Evolutionary conservation across 2,797 vertebrate genomes (phyloP).

Genomic region (Dromococcyx pavoninus): DNA sequence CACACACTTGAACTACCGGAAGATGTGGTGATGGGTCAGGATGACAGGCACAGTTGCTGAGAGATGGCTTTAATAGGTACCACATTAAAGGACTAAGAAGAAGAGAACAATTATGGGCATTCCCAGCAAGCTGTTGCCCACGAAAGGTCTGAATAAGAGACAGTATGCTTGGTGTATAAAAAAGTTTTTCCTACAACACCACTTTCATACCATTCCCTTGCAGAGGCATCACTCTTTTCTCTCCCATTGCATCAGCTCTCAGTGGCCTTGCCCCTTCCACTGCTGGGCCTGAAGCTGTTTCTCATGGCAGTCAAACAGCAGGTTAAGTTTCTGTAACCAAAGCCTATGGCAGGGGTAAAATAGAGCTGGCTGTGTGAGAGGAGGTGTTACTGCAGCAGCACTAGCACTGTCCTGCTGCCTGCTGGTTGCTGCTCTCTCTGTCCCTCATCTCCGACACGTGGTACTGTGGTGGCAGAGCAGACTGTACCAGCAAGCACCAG

Average conservation of each 20-base stretch:
- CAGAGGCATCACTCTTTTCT: not conserved
- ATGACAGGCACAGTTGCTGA: not conserved
- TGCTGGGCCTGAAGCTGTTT: not conserved
- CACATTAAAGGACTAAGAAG: not conserved
- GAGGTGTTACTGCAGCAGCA: not conserved
- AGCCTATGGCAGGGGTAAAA: not conserved
- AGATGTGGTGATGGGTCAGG: not conserved
- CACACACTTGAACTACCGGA: accelerated
- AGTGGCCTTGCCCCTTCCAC: not conserved
- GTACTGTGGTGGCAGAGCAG: not conserved
- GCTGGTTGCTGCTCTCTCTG: not conserved
- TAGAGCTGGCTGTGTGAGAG: not conserved
- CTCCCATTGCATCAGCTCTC: not conserved
- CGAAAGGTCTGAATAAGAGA: not conserved
- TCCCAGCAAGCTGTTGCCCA: not conserved
- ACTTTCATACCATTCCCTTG: not conserved
- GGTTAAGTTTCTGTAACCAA: not conserved
- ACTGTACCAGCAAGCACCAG: not conserved
- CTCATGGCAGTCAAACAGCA: accelerated
- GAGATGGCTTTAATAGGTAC: not conserved
- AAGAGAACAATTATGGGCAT: not conserved
- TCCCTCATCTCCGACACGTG: accelerated
- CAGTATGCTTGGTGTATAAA: not conserved
- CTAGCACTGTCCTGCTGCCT: not conserved
- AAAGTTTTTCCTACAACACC: not conserved